Percentiles rank a stretch among this genome's conserved stretches.
Conservation (phyloP, 2,797 vertebrate genomes). For the Myotis vivesi region DNA sequence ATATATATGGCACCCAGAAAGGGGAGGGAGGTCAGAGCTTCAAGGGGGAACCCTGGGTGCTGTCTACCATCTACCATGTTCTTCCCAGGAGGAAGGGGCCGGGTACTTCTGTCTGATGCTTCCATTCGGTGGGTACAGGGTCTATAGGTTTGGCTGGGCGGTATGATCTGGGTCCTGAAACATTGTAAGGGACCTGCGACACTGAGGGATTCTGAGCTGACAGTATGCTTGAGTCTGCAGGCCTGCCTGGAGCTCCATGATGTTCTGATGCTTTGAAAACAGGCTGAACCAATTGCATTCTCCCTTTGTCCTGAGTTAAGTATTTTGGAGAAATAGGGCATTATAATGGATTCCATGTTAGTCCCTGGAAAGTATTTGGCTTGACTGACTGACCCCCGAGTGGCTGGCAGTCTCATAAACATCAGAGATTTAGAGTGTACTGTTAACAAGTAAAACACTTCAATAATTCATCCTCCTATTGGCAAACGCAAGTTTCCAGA, state of each 20-base stretch:
- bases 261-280: neutral
- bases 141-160: neutral
- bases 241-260: neutral
- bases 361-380: neutral
- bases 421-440: neutral
- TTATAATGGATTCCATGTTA: neutral
- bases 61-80: neutral
- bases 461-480: neutral
- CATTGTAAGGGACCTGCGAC: neutral
- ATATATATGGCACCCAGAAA: neutral
- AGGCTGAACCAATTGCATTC: no score
- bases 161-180: neutral
- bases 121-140: fast-evolving
- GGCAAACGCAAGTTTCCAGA: neutral
- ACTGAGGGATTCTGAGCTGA: neutral
- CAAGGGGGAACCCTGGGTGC: neutral
- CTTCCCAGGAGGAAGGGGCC: neutral
- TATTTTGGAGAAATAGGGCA: neutral
- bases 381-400: neutral
- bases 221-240: neutral
- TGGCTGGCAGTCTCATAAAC: neutral
- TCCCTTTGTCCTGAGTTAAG: neutral
- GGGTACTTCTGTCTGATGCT: neutral
- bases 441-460: neutral
- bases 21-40: neutral